These are phyloP conservation scores for Melolontha melolontha DNA, from an alignment of 2,888 invertebrate species.

Conservation along the genomic window DNA sequence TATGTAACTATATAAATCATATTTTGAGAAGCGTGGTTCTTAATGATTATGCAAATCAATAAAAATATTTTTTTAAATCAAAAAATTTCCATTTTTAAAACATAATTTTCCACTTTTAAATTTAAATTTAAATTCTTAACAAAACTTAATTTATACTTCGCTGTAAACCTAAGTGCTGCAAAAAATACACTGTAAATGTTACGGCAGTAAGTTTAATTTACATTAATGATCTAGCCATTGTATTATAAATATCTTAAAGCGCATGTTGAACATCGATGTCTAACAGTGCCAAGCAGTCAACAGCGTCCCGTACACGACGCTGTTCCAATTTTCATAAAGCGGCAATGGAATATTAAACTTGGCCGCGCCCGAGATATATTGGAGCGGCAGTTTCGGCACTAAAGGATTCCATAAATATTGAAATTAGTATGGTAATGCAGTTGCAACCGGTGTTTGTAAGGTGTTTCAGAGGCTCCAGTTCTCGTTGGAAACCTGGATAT, in stretches of 20 bases:
- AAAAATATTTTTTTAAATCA: no score
- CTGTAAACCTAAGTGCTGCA: no score
- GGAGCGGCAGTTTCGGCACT: slow-evolving; percentile 7
- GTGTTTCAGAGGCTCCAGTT: slow-evolving; percentile 22
- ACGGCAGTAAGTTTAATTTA: slow-evolving; percentile 23
- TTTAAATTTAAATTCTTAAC: no score
- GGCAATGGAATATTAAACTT: slow-evolving; percentile 34
- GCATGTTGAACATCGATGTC: slow-evolving; percentile 25
- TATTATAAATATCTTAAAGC: slow-evolving; percentile 28
- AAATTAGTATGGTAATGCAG: slow-evolving; percentile 43
- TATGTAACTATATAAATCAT: no score
- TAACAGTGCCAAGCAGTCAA: background rate
- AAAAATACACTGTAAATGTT: slow-evolving; percentile 8
- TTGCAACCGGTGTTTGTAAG: slow-evolving; percentile 38
- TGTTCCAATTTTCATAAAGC: slow-evolving; percentile 36
- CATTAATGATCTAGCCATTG: slow-evolving; percentile 23
- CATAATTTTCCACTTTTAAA: no score
- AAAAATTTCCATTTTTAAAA: no score
- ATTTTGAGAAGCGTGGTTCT: no score
- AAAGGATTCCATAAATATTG: slow-evolving; percentile 42
- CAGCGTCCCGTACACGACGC: slow-evolving; percentile 2
- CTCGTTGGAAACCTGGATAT: slow-evolving; percentile 6
- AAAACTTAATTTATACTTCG: no score
- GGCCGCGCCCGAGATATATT: slow-evolving; percentile 13
- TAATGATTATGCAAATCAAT: no score